Percentiles rank a stretch among this genome's conserved stretches.
Conservation (phyloP, 2,797 vertebrate genomes). For the Eutrigla gurnardus region DNA sequence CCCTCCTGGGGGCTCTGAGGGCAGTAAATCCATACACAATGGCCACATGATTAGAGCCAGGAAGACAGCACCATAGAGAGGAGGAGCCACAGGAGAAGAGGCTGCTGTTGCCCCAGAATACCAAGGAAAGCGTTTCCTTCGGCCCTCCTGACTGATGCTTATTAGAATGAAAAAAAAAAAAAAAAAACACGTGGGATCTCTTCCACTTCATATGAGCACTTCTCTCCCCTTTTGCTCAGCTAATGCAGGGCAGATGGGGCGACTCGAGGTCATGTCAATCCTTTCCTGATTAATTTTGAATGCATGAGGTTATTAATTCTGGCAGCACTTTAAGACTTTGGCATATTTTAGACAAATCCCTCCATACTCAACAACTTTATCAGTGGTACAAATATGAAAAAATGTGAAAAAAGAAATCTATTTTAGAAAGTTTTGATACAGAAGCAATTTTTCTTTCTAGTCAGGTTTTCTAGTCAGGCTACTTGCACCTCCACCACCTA, state of each 20-base stretch:
- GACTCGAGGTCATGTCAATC: conserved; percentile 53
- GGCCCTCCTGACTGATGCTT: conserved; percentile 56
- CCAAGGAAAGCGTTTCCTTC: conserved; percentile 24
- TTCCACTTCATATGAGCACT: conserved; percentile 52
- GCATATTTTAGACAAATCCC: conserved; percentile 42
- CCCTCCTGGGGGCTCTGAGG: conserved; percentile 69
- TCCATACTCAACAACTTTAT: conserved; percentile 4
- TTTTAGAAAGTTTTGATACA: background rate
- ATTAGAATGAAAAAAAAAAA: conserved; percentile 46
- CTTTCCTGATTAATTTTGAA: conserved; percentile 40
- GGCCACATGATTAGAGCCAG: conserved; percentile 72
- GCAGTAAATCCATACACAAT: conserved; percentile 79
- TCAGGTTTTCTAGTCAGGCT: conserved; percentile 17
- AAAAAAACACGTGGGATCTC: conserved; percentile 41
- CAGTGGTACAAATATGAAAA: conserved; percentile 14
- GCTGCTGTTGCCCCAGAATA: conserved; percentile 39
- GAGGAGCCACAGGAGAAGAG: conserved; percentile 32
- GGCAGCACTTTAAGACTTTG: conserved; percentile 31
- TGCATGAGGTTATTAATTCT: conserved; percentile 31
- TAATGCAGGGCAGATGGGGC: conserved; percentile 48
- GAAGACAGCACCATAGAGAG: conserved; percentile 53
- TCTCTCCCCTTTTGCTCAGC: conserved; percentile 14
- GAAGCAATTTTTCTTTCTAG: conserved; percentile 1
- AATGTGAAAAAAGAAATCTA: conserved; percentile 12
- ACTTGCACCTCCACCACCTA: conserved; percentile 17